Conservation (phyloP, 2,888 invertebrate genomes). For the Agonum fuliginosum region DNA sequence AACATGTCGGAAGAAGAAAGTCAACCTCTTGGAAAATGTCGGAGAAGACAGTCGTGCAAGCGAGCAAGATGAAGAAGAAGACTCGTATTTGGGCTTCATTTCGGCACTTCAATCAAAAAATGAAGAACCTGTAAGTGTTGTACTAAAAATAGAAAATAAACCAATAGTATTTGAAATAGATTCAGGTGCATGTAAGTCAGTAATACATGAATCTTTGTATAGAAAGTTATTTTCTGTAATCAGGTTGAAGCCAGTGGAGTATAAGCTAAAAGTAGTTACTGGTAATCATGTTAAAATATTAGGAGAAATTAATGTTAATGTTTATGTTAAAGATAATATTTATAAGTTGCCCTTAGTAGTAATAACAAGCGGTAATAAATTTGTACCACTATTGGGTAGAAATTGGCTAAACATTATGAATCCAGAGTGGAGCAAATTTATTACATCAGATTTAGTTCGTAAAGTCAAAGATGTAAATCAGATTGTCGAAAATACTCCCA, state of each 20-base stretch:
- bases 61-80: slow-evolving; percentile 1
- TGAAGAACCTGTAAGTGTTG: slow-evolving; percentile 19
- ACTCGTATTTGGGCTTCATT: not conserved
- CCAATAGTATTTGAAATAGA: slow-evolving; percentile 33
- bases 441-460: not conserved
- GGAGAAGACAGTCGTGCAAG: not conserved
- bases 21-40: not conserved
- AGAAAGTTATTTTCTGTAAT: slow-evolving; percentile 11
- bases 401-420: slow-evolving; percentile 43
- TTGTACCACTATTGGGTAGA: slow-evolving; percentile 48
- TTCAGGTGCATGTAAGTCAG: slow-evolving; percentile 48
- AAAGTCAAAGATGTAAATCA: not conserved
- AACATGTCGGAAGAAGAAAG: slow-evolving; percentile 10
- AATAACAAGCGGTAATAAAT: not conserved
- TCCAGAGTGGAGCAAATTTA: slow-evolving; percentile 31
- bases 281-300: slow-evolving; percentile 40
- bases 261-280: slow-evolving; percentile 42
- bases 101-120: not conserved
- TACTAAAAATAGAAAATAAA: slow-evolving; percentile 1
- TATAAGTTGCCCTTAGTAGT: slow-evolving; percentile 6
- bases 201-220: slow-evolving; percentile 5
- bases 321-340: slow-evolving; percentile 15
- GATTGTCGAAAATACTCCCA: not conserved
- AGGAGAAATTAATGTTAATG: slow-evolving; percentile 40
- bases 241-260: slow-evolving; percentile 30